A percentile compares a stretch with the other conserved stretches of the same genome.
Evolutionary conservation across 2,888 invertebrate genomes (phyloP).

Genomic region (Drosophila anomalipes): DNA sequence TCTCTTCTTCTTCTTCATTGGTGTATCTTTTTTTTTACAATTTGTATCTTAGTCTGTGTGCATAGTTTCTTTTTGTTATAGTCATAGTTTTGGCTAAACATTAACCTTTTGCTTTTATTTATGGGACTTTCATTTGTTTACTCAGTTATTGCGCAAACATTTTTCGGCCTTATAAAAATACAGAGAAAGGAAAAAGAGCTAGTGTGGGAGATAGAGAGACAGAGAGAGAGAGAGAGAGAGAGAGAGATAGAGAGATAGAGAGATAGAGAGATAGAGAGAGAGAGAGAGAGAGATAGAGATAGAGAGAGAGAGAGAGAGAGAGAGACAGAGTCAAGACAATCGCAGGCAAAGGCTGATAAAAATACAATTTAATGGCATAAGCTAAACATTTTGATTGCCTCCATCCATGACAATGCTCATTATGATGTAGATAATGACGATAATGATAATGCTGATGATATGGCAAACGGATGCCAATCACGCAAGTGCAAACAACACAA

Average conservation of each 20-base stretch:
- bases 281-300: not conserved
- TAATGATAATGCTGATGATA: conserved; percentile 34
- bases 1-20: not conserved
- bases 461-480: conserved; percentile 49
- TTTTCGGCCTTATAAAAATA: not conserved
- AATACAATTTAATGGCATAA: conserved; percentile 69
- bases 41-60: conserved; percentile 40
- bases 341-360: conserved; percentile 41
- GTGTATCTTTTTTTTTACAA: conserved; percentile 1
- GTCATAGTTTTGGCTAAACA: conserved; percentile 41
- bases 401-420: conserved; percentile 30
- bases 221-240: not conserved
- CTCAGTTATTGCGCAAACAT: conserved; percentile 43
- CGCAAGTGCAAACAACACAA: conserved; percentile 33
- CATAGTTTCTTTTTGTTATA: conserved; percentile 31
- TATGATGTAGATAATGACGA: conserved; percentile 24
- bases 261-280: not conserved
- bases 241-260: not conserved
- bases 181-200: not conserved
- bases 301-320: not conserved
- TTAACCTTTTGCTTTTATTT: conserved; percentile 60
- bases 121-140: conserved; percentile 66
- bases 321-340: conserved; percentile 14
- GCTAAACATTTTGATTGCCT: conserved; percentile 69
- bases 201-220: not conserved